phyloP scores from a whole-genome alignment of 2,888 invertebrate genomes.

The Aspidiotus destructor region DNA sequence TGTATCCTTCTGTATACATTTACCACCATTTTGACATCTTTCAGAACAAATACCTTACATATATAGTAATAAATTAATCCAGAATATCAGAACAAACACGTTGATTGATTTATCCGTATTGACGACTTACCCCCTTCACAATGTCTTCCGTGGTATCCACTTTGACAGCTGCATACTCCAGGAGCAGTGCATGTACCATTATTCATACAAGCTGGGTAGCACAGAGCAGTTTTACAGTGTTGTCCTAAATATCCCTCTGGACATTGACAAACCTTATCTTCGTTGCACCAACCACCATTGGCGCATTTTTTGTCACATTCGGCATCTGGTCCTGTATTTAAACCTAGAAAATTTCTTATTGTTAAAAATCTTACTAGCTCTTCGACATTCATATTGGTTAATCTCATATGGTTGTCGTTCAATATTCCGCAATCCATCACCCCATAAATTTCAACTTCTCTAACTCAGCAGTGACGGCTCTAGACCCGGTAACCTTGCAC shows the following conservation, averaged over 20 bases:
- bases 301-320: constrained; percentile 81
- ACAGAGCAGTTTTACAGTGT: constrained; percentile 77
- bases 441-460: too few relatives aligned
- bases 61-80: neutral
- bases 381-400: too few relatives aligned
- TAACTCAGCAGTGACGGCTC: too few relatives aligned
- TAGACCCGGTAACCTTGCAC: too few relatives aligned
- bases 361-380: too few relatives aligned
- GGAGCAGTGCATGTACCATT: constrained; percentile 86
- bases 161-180: constrained; percentile 74
- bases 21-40: constrained; percentile 87
- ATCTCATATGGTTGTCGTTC: too few relatives aligned
- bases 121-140: constrained; percentile 70
- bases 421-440: too few relatives aligned
- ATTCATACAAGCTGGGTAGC: constrained; percentile 87
- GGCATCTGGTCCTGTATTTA: constrained; percentile 64
- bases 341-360: neutral
- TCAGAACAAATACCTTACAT: constrained; percentile 74
- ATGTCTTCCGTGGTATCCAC: constrained; percentile 81
- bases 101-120: neutral
- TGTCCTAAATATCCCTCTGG: constrained; percentile 85
- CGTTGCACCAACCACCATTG: constrained; percentile 74
- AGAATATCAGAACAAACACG: neutral
- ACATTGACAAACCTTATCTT: constrained; percentile 75
- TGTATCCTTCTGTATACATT: constrained; percentile 87